Percentiles rank a stretch among this genome's conserved stretches.
phyloP scores from a whole-genome alignment of 2,888 invertebrate species.

The Venusia cambrica region DNA sequence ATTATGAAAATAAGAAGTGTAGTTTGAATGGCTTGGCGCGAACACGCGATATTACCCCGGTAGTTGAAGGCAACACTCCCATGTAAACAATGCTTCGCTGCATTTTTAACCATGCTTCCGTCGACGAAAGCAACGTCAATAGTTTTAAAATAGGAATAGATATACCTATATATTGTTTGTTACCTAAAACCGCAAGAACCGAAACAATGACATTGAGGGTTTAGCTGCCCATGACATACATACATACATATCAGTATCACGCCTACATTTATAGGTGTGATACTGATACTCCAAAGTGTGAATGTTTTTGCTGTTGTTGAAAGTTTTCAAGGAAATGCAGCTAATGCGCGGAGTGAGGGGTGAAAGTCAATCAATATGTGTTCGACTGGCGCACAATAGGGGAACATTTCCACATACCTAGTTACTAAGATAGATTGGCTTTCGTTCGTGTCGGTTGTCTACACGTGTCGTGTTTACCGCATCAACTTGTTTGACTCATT shows the following conservation, averaged over 20 bases:
- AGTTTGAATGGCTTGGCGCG: slow-evolving; percentile 35
- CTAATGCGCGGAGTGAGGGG: slow-evolving; percentile 36
- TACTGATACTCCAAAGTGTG: too few species aligned
- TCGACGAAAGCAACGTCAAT: too few species aligned
- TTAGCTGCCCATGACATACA: too few species aligned
- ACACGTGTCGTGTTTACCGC: slow-evolving; percentile 39
- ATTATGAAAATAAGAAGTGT: slow-evolving; percentile 51
- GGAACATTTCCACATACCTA: slow-evolving; percentile 37
- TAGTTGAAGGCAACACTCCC: slow-evolving; percentile 39
- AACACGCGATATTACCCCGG: slow-evolving; percentile 62
- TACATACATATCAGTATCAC: too few species aligned
- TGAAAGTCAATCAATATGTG: slow-evolving; percentile 63
- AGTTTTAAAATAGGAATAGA: too few species aligned
- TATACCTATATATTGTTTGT: too few species aligned
- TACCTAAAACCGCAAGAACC: too few species aligned
- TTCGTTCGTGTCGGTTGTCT: slow-evolving; percentile 29
- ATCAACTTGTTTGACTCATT: slow-evolving; percentile 44
- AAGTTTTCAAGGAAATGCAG: slow-evolving; percentile 50
- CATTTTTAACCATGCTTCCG: slow-evolving; percentile 33
- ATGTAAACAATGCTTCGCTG: slow-evolving; percentile 51
- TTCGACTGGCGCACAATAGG: slow-evolving; percentile 45
- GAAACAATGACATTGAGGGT: too few species aligned
- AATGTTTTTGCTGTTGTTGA: too few species aligned
- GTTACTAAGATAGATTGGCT: slow-evolving; percentile 26
- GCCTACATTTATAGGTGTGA: too few species aligned